Evolutionary conservation across 2,797 vertebrate genomes (phyloP), one percentile per base, ranked within the genome.

Genomic region (Bradypus variegatus): DNA sequence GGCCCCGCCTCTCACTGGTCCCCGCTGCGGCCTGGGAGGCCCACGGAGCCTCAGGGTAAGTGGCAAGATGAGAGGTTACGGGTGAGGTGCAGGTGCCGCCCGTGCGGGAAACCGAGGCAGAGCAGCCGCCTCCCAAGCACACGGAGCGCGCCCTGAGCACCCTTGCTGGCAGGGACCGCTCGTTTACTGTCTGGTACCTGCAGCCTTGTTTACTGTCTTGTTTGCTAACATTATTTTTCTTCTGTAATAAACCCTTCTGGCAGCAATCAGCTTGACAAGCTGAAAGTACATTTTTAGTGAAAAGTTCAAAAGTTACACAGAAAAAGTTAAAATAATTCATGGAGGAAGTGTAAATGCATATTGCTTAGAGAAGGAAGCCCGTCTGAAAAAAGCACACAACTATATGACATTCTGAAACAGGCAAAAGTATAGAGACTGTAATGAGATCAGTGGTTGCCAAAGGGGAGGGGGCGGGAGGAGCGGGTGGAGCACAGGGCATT

Each of bases 51-150:
- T 12, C 55, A 77, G 65, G 64, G 21, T 27, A 21, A 6, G 25
- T 18, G 29, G 65, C 78, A 82, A 38, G 1, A 8, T 65, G 83
- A 72, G 65, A 23, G 55, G 31, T n/a, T 2, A 16, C 4, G 73
- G 36, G n/a, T 36, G 0, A 36, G 10, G 7, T 23, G 14, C 12
- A 29, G 23, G 23, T 16, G 58, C 64, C 55, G 64, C 2, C 9
- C 2, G 2, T 70, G 41, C 29, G 78, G 93, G 77, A 76, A 84
- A 8, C 8, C 27, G 45, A 29, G 16, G 29, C 29, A 8, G 75
- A 45, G 50, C 12, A 29, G n/a, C 19, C 13, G 8, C 1, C 0
- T 19, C 23, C 0, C 23, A 60, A n/a, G 16, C 0, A 0, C 5
- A 18, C 3, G 18, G 33, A 25, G 16, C 9, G 2, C 1, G 23